These are phyloP conservation scores for Melanotaenia boesemani DNA, from an alignment of 2,797 vertebrate species.

Conservation along the genomic window DNA sequence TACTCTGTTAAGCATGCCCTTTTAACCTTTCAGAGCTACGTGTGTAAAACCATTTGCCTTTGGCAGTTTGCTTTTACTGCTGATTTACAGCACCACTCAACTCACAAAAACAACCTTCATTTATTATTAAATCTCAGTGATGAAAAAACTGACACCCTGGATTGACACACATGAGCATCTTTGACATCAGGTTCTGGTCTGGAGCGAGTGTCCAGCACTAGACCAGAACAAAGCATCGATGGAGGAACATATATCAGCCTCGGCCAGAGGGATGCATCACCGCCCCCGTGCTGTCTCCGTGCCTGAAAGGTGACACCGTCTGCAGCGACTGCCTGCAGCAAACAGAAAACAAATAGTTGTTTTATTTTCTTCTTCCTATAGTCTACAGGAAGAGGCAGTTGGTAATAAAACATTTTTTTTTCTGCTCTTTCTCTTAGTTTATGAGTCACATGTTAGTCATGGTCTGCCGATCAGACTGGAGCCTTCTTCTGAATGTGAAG, in stretches of 20 bases:
- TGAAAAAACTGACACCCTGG: slow-evolving; percentile 41
- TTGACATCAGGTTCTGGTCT: slow-evolving; percentile 37
- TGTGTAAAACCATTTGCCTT: slow-evolving; percentile 38
- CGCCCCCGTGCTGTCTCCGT: slow-evolving; percentile 69
- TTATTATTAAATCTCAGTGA: slow-evolving; percentile 69
- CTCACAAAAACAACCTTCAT: slow-evolving; percentile 46
- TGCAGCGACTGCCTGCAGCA: slow-evolving; percentile 66
- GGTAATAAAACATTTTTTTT: slow-evolving; percentile 50
- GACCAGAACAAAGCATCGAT: slow-evolving; percentile 63
- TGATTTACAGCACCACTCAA: slow-evolving; percentile 69
- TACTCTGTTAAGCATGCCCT: slow-evolving; percentile 28
- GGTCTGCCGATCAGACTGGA: slow-evolving; percentile 49
- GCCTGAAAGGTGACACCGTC: slow-evolving; percentile 81
- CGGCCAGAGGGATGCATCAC: slow-evolving; percentile 59
- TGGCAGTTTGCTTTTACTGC: slow-evolving; percentile 52
- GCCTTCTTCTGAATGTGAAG: slow-evolving; percentile 57
- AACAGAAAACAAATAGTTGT: slow-evolving; percentile 77
- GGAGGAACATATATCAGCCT: slow-evolving; percentile 62
- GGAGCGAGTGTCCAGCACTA: slow-evolving; percentile 45
- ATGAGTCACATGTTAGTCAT: slow-evolving; percentile 71
- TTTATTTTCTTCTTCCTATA: slow-evolving; percentile 63
- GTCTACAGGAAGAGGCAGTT: slow-evolving; percentile 35
- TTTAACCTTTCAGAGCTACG: slow-evolving; percentile 46
- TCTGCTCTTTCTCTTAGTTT: slow-evolving; percentile 11
- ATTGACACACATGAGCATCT: slow-evolving; percentile 37